Conservation (phyloP, 53 echinoderm and acorn worm species). For the Paelopatides confundens region DNA sequence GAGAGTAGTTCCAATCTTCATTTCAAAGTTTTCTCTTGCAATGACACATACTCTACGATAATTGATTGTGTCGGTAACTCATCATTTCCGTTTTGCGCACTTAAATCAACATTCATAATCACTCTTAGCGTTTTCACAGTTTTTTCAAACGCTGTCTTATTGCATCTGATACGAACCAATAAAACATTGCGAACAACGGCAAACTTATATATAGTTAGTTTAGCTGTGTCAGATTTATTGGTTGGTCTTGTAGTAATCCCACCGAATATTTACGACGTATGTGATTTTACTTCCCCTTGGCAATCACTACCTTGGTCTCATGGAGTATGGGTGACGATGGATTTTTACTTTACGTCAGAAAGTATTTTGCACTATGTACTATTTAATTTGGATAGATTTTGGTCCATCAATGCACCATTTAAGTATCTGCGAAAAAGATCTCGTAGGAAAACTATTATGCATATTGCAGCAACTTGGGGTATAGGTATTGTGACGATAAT, state of each 20-base stretch:
- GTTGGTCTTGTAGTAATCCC: conserved; percentile 90
- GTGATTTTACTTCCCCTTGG: conserved; percentile 61
- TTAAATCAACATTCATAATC: conserved; percentile 63
- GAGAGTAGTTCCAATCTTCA: neutral
- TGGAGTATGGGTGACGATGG: conserved; percentile 83
- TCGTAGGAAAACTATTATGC: conserved; percentile 76
- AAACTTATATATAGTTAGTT: conserved; percentile 82
- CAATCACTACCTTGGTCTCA: conserved; percentile 57
- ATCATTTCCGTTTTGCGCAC: neutral
- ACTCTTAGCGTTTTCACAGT: conserved; percentile 67
- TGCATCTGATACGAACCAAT: conserved; percentile 82
- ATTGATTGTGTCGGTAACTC: neutral
- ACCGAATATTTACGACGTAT: conserved; percentile 74
- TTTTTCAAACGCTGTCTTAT: conserved; percentile 78
- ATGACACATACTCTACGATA: neutral
- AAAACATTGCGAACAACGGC: conserved; percentile 83
- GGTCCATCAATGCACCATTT: conserved; percentile 97
- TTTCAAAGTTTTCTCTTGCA: neutral
- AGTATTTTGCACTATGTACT: conserved; percentile 92
- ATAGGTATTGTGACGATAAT: conserved; percentile 70
- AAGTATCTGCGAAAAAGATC: conserved; percentile 95
- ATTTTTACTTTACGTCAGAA: conserved; percentile 85
- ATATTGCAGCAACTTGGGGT: conserved; percentile 84
- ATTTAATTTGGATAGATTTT: conserved; percentile 92
- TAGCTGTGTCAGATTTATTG: conserved; percentile 86